Conservation (phyloP, 1,140 invertebrate genomes). For the Tetramorium alpestre region DNA sequence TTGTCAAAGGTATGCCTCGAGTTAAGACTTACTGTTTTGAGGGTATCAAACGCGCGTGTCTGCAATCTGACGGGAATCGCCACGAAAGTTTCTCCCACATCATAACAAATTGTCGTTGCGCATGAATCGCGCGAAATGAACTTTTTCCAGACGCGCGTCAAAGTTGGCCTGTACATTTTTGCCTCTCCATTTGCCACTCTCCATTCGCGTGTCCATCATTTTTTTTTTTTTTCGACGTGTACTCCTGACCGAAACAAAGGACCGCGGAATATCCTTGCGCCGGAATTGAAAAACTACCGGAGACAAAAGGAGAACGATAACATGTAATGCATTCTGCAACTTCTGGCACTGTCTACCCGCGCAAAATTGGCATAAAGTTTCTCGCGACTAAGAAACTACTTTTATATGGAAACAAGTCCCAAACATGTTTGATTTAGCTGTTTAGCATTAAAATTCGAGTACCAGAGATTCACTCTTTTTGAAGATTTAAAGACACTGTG, state of each 20-base stretch:
- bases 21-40: neutral
- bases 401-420: neutral
- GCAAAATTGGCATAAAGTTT: slow-evolving; percentile 24
- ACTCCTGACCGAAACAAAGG: slow-evolving; percentile 30
- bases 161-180: slow-evolving; percentile 37
- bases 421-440: slow-evolving; percentile 6
- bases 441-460: slow-evolving; percentile 23
- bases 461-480: neutral
- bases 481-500: neutral
- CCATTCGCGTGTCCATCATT: slow-evolving; percentile 29
- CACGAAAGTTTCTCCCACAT: slow-evolving; percentile 30
- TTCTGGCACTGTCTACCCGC: neutral
- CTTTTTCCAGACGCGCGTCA: slow-evolving; percentile 8
- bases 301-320: neutral
- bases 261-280: neutral
- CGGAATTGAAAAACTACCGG: slow-evolving; percentile 32
- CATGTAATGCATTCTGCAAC: slow-evolving; percentile 37
- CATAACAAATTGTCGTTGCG: slow-evolving; percentile 46
- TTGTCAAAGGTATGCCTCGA: slow-evolving; percentile 22
- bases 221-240: neutral
- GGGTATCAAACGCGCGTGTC: slow-evolving; percentile 38
- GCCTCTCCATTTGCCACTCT: slow-evolving; percentile 13
- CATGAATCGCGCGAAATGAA: slow-evolving; percentile 54
- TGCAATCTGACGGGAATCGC: slow-evolving; percentile 19
- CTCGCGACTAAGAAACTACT: slow-evolving; percentile 18